Percentiles rank a stretch among this genome's conserved stretches.
Evolutionary conservation across 2,888 invertebrate genomes (phyloP).

Genomic region (Oxycera nigricornis): DNA sequence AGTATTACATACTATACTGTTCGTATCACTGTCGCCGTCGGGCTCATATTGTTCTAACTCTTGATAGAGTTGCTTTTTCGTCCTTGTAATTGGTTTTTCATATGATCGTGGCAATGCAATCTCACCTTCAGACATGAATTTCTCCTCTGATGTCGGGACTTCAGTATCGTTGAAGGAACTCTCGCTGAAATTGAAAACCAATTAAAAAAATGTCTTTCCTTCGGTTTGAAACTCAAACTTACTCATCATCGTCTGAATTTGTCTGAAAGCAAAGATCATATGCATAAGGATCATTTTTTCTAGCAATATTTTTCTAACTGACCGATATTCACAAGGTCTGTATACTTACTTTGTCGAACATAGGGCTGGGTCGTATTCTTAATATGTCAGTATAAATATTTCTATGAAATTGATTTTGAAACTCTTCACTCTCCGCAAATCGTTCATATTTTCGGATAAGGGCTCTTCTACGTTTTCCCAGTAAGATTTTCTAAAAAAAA

Average conservation of each 20-base stretch:
- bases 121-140: slow-evolving; percentile 24
- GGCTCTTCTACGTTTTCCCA: slow-evolving; percentile 39
- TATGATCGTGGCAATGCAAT: slow-evolving; percentile 7
- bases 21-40: slow-evolving; percentile 3
- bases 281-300: too few species aligned
- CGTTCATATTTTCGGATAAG: slow-evolving; percentile 38
- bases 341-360: slow-evolving; percentile 39
- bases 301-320: background rate
- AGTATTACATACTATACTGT: background rate
- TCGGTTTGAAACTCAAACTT: slow-evolving; percentile 7
- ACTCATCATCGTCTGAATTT: slow-evolving; percentile 14
- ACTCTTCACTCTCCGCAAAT: slow-evolving; percentile 25
- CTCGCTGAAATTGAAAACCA: background rate
- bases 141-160: slow-evolving; percentile 40
- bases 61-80: slow-evolving; percentile 20
- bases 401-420: background rate
- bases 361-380: slow-evolving; percentile 14
- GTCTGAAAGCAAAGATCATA: background rate
- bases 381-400: slow-evolving; percentile 14
- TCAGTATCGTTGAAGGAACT: slow-evolving; percentile 43
- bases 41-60: slow-evolving; percentile 40
- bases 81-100: slow-evolving; percentile 38
- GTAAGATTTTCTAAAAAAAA: slow-evolving; percentile 30
- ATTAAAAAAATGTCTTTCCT: slow-evolving; percentile 15
- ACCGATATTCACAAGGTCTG: background rate